These are phyloP conservation scores for Bubo blakistoni DNA, from an alignment of 2,113 vertebrate genomes.

Conservation along the genomic window DNA sequence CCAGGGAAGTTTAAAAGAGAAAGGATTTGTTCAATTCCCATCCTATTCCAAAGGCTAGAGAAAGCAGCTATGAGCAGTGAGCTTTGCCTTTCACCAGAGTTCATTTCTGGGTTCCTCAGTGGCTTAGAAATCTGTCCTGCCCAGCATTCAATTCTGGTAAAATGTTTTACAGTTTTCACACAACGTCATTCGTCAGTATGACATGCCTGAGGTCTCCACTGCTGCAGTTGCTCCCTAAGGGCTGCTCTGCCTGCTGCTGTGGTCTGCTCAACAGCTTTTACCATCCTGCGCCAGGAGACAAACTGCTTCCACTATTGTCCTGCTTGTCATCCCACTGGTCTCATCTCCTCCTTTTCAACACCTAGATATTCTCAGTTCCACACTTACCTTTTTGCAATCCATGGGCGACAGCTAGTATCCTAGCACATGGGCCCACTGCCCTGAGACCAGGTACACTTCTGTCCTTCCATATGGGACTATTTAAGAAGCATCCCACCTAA, in stretches of 20 bases:
- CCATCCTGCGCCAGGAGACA: background rate
- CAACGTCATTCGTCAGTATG: background rate
- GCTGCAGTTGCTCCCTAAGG: background rate
- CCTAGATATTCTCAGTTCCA: background rate
- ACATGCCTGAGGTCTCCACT: background rate
- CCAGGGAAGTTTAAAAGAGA: background rate
- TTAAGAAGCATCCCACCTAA: background rate
- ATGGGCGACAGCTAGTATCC: background rate
- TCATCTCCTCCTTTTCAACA: background rate
- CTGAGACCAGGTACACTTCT: background rate
- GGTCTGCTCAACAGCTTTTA: background rate
- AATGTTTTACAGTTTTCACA: constrained; percentile 2
- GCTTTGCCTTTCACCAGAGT: background rate
- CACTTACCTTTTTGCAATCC: background rate
- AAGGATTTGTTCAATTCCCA: background rate
- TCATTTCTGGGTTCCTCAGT: background rate
- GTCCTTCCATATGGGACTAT: background rate
- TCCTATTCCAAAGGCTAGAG: background rate
- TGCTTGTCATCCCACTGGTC: background rate
- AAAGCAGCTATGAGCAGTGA: background rate
- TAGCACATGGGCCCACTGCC: background rate
- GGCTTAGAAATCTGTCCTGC: background rate
- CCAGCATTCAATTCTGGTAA: background rate
- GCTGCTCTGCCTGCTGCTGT: background rate
- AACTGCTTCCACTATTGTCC: constrained; percentile 13